Evolutionary conservation across 2,113 vertebrate genomes (phyloP).

Genomic region (Dinomys branickii): DNA sequence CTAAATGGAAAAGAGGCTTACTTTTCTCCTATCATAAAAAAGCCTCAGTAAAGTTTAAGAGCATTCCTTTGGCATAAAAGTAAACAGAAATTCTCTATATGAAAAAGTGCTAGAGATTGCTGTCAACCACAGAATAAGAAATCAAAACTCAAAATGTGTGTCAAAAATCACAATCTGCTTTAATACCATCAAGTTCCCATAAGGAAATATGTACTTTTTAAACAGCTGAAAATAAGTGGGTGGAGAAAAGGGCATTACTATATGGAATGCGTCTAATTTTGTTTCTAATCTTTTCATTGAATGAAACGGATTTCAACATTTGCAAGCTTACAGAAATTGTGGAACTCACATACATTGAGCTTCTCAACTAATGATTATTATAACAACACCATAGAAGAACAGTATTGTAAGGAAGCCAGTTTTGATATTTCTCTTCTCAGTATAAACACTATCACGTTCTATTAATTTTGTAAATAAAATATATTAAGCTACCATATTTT

Average conservation of each 20-base stretch:
- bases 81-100: background rate
- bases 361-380: background rate
- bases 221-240: background rate
- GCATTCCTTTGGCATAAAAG: background rate
- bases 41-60: background rate
- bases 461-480: background rate
- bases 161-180: background rate
- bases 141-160: too few relatives aligned
- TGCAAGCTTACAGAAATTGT: background rate
- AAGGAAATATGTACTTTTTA: background rate
- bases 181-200: background rate
- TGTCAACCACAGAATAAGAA: background rate
- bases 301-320: slow-evolving; percentile 40
- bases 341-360: background rate
- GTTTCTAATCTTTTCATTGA: slow-evolving; percentile 29
- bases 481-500: background rate
- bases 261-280: background rate
- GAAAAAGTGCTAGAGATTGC: background rate
- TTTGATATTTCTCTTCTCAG: background rate
- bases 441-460: background rate
- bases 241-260: background rate
- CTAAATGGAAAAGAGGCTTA: background rate
- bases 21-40: background rate
- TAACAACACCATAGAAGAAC: background rate
- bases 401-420: background rate